Base-by-base conservation (phyloP, 2,888 invertebrate genomes). In the Sinotaia quadrata region DNA sequence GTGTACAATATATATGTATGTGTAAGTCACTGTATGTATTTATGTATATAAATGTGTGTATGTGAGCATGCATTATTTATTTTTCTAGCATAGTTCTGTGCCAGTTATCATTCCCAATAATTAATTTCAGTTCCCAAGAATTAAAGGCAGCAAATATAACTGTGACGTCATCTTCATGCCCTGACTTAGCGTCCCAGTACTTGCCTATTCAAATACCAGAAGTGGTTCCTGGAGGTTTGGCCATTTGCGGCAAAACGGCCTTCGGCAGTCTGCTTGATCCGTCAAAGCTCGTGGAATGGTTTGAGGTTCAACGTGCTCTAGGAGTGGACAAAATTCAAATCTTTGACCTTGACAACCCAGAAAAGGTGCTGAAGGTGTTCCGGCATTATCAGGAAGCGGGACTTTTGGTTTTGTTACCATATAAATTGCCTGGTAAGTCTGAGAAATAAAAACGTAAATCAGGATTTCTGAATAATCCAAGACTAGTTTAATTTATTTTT, bases 231-330 rank as follows among this genome's bases (percentile, higher is more conserved):
- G 37, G 58, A 3, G 51, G 58, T 24, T 12, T 67, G 49, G 67
- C 67, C 1, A 4, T 67, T 8, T 67, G 67, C n/a, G 67, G 58
- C 4, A 67, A 67, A 27, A 24, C 58, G 10, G 67, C 58, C 18
- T 67, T 33, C 24, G 67, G 67, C 10, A 2, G 33, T 41, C 2
- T 18, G 7, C 36, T 67, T 7, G 24, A 67, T 4, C 27, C 60
- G 33, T 10, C 37, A 24, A 36, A 33, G 33, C n/a, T 67, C 29
- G 52, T 67, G 24, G 67, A 67, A 21, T 67, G 67, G 67, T 60
- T 67, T 31, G 60, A 67, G 24, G 33, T 49, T 24, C 59, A 67
- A 44, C 47, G 51, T 7, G n/a, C 54, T 7, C 49, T 67, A 24
- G 67, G 60, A 7, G 54, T 61, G 12, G 61, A 60, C 33, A 60